Conservation (phyloP, 2,797 vertebrate genomes). For the Avahi laniger region DNA sequence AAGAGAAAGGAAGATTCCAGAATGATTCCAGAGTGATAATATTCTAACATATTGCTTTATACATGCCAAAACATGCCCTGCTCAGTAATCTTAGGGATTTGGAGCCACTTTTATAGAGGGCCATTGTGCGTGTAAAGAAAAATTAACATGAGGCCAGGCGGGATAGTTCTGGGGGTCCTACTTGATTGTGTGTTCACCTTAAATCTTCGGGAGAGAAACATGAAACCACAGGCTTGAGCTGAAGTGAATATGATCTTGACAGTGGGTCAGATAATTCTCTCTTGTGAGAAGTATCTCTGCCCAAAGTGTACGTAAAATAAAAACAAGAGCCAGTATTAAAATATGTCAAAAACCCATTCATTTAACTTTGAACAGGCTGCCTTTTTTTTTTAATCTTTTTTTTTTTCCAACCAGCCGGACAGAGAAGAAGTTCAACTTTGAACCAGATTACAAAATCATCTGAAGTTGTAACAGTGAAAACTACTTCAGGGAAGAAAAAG, state of each 20-base stretch:
- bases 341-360: background rate
- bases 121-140: background rate
- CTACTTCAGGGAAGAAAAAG: conserved; percentile 47
- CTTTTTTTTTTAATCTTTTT: background rate
- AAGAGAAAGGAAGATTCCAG: background rate
- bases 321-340: background rate
- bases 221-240: background rate
- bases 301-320: background rate
- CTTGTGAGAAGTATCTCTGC: background rate
- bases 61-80: background rate
- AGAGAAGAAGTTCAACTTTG: conserved; percentile 28
- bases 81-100: background rate
- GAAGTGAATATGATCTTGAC: background rate
- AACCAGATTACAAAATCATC: background rate
- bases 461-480: conserved; percentile 29
- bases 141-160: background rate
- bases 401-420: background rate
- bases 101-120: background rate
- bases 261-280: background rate
- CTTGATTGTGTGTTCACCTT: background rate
- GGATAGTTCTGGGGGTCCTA: background rate
- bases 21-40: background rate
- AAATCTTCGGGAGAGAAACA: background rate
- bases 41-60: background rate
- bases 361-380: background rate